Evolutionary conservation across 1,140 invertebrate genomes (phyloP), one percentile per base, ranked within the genome.

Genomic region (Drosophila repleta): DNA sequence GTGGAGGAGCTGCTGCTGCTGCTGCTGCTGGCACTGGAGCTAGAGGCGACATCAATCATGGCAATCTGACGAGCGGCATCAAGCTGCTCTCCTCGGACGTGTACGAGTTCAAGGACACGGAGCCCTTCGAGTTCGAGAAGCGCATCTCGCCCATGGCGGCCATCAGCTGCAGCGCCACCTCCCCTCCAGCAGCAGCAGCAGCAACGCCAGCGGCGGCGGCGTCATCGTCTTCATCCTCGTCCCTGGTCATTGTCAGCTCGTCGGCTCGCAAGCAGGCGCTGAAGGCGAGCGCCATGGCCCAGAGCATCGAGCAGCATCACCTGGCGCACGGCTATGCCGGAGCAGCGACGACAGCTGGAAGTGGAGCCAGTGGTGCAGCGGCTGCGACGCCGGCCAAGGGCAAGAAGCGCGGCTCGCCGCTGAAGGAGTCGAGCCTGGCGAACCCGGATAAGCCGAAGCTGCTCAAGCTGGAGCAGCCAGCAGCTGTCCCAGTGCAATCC

Each of bases 81-180:
- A 89, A 90, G 49, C 39, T 79, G 5, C 70, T 76, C 2, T 84
- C 90, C 21, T 88, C 90, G 76, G 96, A 87, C 52, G 73, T 87
- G 13, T 97, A 97, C 77, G 96, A 97, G 91, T 97, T 97, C 80
- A 97, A 97, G 91, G 96, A 97, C 92, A 96, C 96, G 0, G 96
- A 97, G 91, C 96, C 96, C 0, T 97, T 97, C 81, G 96, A 97
- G 90, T 95, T 96, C 75, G 95, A 96, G 91, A 93, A 95, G 8
- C 93, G 90, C 15, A 91, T 91, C 43, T 79, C 90, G 5, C 81
- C 89, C n/a, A 88, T 90, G 84, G 71, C 79, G 2, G 37, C 76
- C 18, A 43, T 73, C 17, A 18, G 52, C 17, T 32, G 45, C 39
- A n/a, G 13, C 37, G 18, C 35, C 13, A 48, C 48, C 21, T 57